Evolutionary conservation across 2,888 invertebrate genomes (phyloP).

Genomic region (Heliconius charithonia): DNA sequence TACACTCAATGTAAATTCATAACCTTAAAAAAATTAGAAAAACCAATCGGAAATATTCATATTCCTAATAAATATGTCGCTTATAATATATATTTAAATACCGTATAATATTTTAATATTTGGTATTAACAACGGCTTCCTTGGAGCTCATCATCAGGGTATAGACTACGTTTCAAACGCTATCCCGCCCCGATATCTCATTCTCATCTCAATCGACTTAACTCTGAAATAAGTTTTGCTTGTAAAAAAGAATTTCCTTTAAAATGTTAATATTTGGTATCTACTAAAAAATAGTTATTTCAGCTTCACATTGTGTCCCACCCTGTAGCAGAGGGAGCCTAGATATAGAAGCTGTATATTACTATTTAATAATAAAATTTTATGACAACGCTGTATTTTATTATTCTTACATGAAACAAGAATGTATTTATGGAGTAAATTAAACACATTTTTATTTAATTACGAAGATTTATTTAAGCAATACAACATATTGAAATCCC

Average conservation of each 20-base stretch:
- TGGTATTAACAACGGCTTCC: conserved; percentile 1
- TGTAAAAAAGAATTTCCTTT: conserved; percentile 24
- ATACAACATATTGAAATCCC: too few relatives aligned
- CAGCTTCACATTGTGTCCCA: too few relatives aligned
- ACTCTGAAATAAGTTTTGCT: conserved; percentile 48
- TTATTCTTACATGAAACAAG: too few relatives aligned
- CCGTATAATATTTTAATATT: not conserved
- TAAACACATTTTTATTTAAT: too few relatives aligned
- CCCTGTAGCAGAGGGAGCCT: too few relatives aligned
- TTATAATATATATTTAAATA: conserved; percentile 23
- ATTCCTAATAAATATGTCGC: not conserved
- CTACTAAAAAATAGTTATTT: not conserved
- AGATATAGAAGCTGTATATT: too few relatives aligned
- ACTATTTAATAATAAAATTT: too few relatives aligned
- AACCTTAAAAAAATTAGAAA: not conserved
- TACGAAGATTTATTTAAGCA: too few relatives aligned
- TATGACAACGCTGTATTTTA: too few relatives aligned
- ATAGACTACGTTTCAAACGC: conserved; percentile 54
- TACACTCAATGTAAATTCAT: not conserved
- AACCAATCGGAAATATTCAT: not conserved
- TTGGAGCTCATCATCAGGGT: conserved; percentile 37
- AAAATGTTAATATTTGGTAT: conserved; percentile 4
- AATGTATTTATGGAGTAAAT: too few relatives aligned
- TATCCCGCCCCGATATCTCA: conserved; percentile 45
- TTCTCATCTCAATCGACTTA: conserved; percentile 51